Conservation (phyloP, 2,888 invertebrate species). For the Desoria tigrina region DNA sequence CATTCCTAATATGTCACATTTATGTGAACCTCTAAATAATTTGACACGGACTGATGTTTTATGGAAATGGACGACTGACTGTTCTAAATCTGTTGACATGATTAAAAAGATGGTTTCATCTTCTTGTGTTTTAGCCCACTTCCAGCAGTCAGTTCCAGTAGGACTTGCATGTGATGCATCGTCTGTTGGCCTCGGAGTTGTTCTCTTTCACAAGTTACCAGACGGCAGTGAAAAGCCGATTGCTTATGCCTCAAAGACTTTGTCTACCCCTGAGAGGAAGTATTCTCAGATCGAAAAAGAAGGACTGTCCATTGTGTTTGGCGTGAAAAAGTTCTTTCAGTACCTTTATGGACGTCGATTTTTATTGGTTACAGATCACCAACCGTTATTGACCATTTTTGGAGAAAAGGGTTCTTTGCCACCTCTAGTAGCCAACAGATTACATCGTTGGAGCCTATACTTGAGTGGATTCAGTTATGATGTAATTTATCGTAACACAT, state of each 20-base stretch:
- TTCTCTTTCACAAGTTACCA: slow-evolving; percentile 46
- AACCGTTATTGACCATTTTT: slow-evolving; percentile 56
- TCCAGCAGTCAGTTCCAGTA: slow-evolving; percentile 53
- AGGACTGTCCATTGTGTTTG: too few species aligned
- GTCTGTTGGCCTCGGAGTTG: slow-evolving; percentile 54
- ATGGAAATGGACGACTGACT: too few species aligned
- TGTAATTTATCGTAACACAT: slow-evolving; percentile 54
- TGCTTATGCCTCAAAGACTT: slow-evolving; percentile 56
- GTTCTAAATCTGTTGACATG: too few species aligned
- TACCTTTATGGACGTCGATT: slow-evolving; percentile 58
- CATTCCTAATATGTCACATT: too few species aligned
- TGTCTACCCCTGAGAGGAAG: too few species aligned
- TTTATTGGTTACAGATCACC: slow-evolving; percentile 55
- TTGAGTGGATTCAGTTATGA: slow-evolving; percentile 54
- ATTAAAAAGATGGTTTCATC: slow-evolving; percentile 47
- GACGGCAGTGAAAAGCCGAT: slow-evolving; percentile 52
- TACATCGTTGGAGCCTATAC: too few species aligned
- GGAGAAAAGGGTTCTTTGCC: slow-evolving; percentile 52
- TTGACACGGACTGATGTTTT: too few species aligned
- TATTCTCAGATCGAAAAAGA: slow-evolving; percentile 56
- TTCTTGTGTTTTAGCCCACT: too few species aligned
- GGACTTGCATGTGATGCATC: too few species aligned
- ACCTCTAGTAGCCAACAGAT: too few species aligned
- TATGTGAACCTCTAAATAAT: slow-evolving; percentile 55
- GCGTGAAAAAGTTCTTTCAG: too few species aligned